These are phyloP conservation scores for Leptoteleia sp. DNA, from an alignment of 1,140 invertebrate genomes.

Conservation along the genomic window DNA sequence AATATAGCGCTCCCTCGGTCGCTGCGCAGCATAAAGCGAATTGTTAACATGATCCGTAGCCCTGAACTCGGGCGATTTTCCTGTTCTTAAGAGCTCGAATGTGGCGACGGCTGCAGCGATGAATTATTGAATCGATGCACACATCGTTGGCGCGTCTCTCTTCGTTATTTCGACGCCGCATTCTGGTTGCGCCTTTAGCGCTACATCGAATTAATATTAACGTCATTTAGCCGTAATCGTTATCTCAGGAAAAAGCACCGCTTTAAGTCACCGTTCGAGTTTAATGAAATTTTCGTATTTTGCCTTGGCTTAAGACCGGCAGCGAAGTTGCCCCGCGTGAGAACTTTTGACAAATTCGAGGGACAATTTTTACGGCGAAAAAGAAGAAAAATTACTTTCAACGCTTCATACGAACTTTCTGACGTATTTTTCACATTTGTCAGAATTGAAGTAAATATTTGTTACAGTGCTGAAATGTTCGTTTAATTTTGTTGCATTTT, in stretches of 20 bases:
- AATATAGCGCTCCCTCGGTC: conserved; percentile 64
- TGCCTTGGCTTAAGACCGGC: conserved; percentile 7
- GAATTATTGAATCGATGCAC: conserved; percentile 52
- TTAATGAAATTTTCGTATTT: conserved; percentile 28
- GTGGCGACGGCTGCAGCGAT: conserved; percentile 30
- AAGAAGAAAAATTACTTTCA: conserved; percentile 14
- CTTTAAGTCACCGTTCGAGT: conserved; percentile 18
- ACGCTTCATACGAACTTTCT: conserved; percentile 4
- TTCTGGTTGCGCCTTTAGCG: conserved; percentile 29
- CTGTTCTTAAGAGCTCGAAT: conserved; percentile 36
- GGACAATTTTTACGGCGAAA: conserved; percentile 13
- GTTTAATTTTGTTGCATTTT: too few species aligned
- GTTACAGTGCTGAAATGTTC: too few species aligned
- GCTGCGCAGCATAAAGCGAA: conserved; percentile 62
- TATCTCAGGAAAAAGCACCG: conserved; percentile 31
- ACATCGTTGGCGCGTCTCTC: conserved; percentile 32
- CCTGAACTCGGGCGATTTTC: conserved; percentile 48
- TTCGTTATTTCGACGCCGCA: conserved; percentile 36
- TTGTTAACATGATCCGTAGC: conserved; percentile 66
- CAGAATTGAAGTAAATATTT: neutral
- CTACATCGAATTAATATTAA: conserved; percentile 46
- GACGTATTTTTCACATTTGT: conserved; percentile 1
- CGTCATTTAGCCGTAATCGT: conserved; percentile 20
- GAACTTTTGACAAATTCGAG: conserved; percentile 29
- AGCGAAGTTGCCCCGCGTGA: conserved; percentile 2